Base-by-base conservation (phyloP, 2,113 vertebrate genomes). In the Elachura formosa region DNA sequence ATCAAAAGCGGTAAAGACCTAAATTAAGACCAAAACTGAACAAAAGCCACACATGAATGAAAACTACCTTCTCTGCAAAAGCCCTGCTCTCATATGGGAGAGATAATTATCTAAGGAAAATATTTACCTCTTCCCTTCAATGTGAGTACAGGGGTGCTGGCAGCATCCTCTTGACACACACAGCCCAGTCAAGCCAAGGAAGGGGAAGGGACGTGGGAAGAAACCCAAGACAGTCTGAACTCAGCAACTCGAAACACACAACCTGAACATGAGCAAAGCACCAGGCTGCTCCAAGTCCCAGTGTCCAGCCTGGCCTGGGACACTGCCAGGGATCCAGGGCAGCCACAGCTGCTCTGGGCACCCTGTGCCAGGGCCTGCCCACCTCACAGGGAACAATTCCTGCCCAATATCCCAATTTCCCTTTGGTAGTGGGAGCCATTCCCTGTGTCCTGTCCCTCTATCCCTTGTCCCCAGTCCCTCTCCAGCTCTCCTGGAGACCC, bases 201-300 rank as follows among this genome's bases (percentile, higher is more conserved):
- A 48, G 46, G 24, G 23, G 46, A 34, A 72, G 40, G 67, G 24
- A 36, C 55, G 52, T 38, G 33, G 4, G 48, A 43, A 41, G 62
- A 43, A n/a, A 0, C 5, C 9, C 28, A 11, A 5, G 34, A 3
- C 13, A 26, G 36, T 1, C 36, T 62, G 33, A 73, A 29, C 55
- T 79, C 34, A 10, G 16, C 0, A 5, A 52, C 36, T 33, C 40
- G n/a, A 19, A 52, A 72, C 0, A 0, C 56, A 66, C 0, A 0
- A n/a, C 41, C 26, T 24, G 19, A 72, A 54, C 1, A 3, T 0
- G 2, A 38, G 59, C 10, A 4, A 26, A n/a, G 59, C 14, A 6
- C 51, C 43, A 38, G 33, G 36, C 0, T 23, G 43, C 28, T 64
- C 36, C 85, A 1, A 58, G 10, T 28, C 28, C 14, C 1, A 2